Conservation (phyloP, 2,113 vertebrate genomes). For the Gambusia holbrooki region DNA sequence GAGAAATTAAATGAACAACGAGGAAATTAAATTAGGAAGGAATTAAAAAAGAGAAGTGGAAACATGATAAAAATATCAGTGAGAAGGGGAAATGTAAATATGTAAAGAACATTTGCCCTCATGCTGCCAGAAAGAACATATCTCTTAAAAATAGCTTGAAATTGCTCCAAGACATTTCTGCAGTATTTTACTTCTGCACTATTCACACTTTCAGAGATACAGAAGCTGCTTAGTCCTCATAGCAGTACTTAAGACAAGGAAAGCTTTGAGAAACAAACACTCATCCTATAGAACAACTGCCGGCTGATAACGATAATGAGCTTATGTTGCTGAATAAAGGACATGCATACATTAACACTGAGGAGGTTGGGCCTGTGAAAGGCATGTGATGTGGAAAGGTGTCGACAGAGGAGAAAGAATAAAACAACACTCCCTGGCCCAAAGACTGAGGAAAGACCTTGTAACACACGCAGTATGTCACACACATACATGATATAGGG, state of each 20-base stretch:
- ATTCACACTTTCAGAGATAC: background rate
- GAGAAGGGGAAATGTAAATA: background rate
- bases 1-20: no score
- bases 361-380: background rate
- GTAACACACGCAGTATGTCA: constrained; percentile 13
- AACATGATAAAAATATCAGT: background rate
- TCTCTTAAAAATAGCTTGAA: constrained; percentile 5
- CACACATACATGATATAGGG: background rate
- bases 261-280: constrained; percentile 46
- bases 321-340: constrained; percentile 18
- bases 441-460: constrained; percentile 56
- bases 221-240: constrained; percentile 38
- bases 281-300: constrained; percentile 22
- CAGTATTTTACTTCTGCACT: background rate
- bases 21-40: no score
- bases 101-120: background rate
- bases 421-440: constrained; percentile 69
- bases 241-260: constrained; percentile 25
- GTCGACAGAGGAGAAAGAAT: constrained; percentile 4
- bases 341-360: background rate
- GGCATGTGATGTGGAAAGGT: constrained; percentile 12
- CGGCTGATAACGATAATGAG: constrained; percentile 59
- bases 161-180: background rate
- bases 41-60: background rate
- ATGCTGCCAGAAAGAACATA: constrained; percentile 6